phyloP scores from a whole-genome alignment of 2,113 vertebrate genomes.

The Echinops telfairi region DNA sequence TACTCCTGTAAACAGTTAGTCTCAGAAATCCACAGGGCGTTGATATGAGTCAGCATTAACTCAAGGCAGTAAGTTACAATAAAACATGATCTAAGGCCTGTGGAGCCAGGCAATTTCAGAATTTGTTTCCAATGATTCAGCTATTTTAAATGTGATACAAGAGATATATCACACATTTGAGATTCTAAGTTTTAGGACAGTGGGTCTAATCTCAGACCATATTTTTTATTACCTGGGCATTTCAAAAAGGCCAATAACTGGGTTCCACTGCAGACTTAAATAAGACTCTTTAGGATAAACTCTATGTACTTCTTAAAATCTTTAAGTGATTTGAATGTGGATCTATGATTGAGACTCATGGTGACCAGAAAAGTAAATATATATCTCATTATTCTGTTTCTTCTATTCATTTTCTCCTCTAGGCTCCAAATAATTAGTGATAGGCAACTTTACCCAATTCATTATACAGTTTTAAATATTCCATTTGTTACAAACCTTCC shows the following conservation, averaged over 20 bases:
- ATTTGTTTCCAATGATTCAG: not conserved
- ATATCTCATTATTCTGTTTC: not conserved
- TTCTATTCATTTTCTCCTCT: not conserved
- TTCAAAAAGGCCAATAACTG: not conserved
- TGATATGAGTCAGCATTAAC: no score
- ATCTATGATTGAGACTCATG: not conserved
- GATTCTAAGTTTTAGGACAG: slow-evolving; percentile 13
- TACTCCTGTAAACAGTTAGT: no score
- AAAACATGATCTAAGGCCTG: not conserved
- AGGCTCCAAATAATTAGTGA: slow-evolving; percentile 8
- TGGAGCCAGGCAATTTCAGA: not conserved
- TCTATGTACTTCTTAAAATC: not conserved
- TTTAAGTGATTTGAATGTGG: slow-evolving; percentile 22
- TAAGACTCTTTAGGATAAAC: not conserved
- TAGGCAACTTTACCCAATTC: not conserved
- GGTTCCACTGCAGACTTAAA: not conserved
- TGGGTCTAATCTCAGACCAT: not conserved
- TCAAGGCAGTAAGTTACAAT: not conserved
- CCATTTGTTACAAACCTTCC: slow-evolving; percentile 7
- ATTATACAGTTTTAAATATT: slow-evolving; percentile 17
- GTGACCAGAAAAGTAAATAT: slow-evolving; percentile 10
- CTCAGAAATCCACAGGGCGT: no score
- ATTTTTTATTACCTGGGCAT: not conserved
- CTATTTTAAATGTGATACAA: not conserved
- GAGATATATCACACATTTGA: not conserved